Evolutionary conservation across 2,888 invertebrate genomes (phyloP).

Genomic region (Hirtodrosophila trivittata): DNA sequence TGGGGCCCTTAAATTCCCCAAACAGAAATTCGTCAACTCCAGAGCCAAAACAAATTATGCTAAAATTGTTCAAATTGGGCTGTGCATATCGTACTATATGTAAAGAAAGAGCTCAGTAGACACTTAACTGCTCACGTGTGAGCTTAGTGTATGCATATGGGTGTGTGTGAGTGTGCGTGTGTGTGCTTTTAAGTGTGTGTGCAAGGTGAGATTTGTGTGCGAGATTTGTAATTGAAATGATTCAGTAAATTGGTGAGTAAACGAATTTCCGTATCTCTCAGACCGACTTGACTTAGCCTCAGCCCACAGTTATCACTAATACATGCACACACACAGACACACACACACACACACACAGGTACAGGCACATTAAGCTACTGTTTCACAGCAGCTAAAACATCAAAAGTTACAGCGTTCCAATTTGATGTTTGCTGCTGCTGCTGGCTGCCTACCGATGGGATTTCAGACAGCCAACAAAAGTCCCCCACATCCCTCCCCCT

Average conservation of each 20-base stretch:
- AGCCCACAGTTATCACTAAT: too few species aligned
- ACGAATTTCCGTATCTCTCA: too few species aligned
- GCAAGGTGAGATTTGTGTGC: not conserved
- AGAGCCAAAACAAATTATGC: conserved; percentile 44
- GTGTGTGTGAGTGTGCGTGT: not conserved
- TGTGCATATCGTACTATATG: not conserved
- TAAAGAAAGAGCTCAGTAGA: not conserved
- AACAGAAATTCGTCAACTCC: conserved; percentile 14
- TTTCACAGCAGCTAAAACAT: not conserved
- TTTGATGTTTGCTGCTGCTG: conserved; percentile 25
- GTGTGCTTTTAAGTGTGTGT: not conserved
- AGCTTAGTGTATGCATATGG: conserved; percentile 2
- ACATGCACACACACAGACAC: not conserved
- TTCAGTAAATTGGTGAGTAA: too few species aligned
- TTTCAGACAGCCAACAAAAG: conserved; percentile 32
- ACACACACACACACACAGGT: not conserved
- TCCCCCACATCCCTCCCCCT: too few species aligned
- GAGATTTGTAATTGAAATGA: too few species aligned
- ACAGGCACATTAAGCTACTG: not conserved
- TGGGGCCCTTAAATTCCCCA: conserved; percentile 25
- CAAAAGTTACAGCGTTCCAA: conserved; percentile 18
- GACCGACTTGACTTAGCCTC: too few species aligned
- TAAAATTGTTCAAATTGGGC: conserved; percentile 23
- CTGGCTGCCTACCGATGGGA: conserved; percentile 1
- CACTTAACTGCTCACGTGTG: conserved; percentile 13